A percentile compares a stretch with the other conserved stretches of the same genome.
phyloP scores from a whole-genome alignment of 2,797 vertebrate species.

The Mus caroli region DNA sequence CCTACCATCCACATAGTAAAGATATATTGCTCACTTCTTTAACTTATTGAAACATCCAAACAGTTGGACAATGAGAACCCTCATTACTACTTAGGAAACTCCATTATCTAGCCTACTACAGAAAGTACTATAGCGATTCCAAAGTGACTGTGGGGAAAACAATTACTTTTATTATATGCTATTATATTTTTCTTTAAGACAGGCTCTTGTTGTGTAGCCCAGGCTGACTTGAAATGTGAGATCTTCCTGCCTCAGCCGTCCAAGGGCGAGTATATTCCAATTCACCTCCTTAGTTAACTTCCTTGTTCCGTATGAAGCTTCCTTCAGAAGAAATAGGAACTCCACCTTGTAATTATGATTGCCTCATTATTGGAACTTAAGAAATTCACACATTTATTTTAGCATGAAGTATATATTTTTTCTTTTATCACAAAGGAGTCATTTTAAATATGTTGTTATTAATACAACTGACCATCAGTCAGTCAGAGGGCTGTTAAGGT shows the following conservation, averaged over 20 bases:
- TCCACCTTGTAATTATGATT: not conserved
- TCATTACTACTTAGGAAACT: not conserved
- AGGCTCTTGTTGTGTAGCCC: not conserved
- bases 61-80: not conserved
- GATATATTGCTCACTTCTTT: not conserved
- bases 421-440: not conserved
- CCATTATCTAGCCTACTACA: not conserved
- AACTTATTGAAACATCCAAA: not conserved
- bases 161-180: not conserved
- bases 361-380: not conserved
- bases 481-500: conserved; percentile 37
- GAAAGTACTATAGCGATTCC: not conserved
- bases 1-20: not conserved
- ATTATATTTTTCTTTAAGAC: not conserved
- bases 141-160: not conserved
- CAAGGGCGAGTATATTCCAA: not conserved
- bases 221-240: not conserved
- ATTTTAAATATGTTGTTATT: not conserved
- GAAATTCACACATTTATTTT: conserved; percentile 16
- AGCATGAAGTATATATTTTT: not conserved
- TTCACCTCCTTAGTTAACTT: not conserved
- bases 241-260: not conserved
- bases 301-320: not conserved
- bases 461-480: conserved; percentile 17
- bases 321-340: not conserved